Conservation (phyloP, 2,888 invertebrate species). For the Fissipunctia ypsillon region DNA sequence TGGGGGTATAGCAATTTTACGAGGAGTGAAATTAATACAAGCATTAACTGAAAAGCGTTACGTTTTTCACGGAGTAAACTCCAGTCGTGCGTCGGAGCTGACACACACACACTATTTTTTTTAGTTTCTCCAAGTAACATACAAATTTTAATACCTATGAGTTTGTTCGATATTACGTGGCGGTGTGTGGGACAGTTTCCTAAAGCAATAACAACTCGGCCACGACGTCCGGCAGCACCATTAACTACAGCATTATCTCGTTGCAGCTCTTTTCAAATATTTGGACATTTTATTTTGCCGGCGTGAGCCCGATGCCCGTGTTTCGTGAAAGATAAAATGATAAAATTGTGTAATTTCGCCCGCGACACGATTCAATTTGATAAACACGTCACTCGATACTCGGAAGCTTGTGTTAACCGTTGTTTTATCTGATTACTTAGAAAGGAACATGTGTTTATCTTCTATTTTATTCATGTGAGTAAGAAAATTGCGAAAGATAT, state of each 20-base stretch:
- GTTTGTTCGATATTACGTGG: conserved; percentile 59
- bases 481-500: neutral
- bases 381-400: conserved; percentile 53
- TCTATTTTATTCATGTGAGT: neutral
- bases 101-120: no score
- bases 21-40: no score
- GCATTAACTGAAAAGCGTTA: no score
- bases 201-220: conserved; percentile 80
- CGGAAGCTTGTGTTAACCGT: conserved; percentile 21
- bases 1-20: no score
- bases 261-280: conserved; percentile 82
- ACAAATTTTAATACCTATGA: conserved; percentile 40
- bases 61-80: no score
- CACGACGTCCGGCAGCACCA: conserved; percentile 80
- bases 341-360: conserved; percentile 56
- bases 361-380: conserved; percentile 51
- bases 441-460: conserved; percentile 36
- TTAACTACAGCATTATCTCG: conserved; percentile 85
- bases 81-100: no score
- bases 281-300: conserved; percentile 80
- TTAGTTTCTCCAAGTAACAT: conserved; percentile 39
- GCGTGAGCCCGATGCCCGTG: conserved; percentile 29
- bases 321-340: conserved; percentile 53
- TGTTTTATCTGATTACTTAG: conserved; percentile 32
- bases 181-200: conserved; percentile 70